Percentiles rank a stretch among this genome's conserved stretches.
phyloP scores from a whole-genome alignment of 1,140 invertebrate species.

The Lutraria rhynchaena region DNA sequence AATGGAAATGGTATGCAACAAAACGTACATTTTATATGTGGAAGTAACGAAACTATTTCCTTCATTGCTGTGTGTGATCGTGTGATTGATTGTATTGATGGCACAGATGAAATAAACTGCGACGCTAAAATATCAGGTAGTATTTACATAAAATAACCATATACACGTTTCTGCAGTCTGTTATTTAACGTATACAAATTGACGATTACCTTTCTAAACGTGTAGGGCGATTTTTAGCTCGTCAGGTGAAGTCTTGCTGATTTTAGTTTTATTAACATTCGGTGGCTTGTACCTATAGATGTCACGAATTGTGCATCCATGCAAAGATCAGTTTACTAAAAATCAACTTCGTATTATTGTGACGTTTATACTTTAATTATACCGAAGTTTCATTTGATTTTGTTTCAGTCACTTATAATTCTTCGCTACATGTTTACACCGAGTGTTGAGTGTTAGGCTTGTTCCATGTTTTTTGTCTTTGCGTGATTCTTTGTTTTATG shows the following conservation, averaged over 20 bases:
- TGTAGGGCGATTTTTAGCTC: not conserved
- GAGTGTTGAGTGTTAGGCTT: not conserved
- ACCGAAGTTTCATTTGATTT: too few species aligned
- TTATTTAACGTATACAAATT: not conserved
- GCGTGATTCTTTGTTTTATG: not conserved
- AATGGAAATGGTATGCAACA: too few species aligned
- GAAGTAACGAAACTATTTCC: conserved; percentile 10
- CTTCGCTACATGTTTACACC: too few species aligned
- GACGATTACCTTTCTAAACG: not conserved
- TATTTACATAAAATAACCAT: not conserved
- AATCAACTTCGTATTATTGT: too few species aligned
- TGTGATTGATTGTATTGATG: conserved; percentile 7
- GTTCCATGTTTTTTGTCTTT: not conserved
- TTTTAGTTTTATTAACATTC: too few species aligned
- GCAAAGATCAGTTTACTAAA: too few species aligned
- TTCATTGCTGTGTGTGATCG: conserved; percentile 6
- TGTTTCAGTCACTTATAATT: too few species aligned
- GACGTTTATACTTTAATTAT: too few species aligned
- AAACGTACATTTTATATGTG: conserved; percentile 10
- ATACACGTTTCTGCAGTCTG: not conserved
- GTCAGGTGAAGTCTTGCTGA: not conserved
- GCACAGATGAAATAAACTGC: conserved; percentile 16
- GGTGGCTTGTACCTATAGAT: too few species aligned
- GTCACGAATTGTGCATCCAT: too few species aligned
- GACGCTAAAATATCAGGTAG: not conserved